Percentiles rank a stretch among this genome's conserved stretches.
These are phyloP conservation scores for Habrosyne pyritoides DNA, from an alignment of 2,888 invertebrate species.

Conservation along the genomic window DNA sequence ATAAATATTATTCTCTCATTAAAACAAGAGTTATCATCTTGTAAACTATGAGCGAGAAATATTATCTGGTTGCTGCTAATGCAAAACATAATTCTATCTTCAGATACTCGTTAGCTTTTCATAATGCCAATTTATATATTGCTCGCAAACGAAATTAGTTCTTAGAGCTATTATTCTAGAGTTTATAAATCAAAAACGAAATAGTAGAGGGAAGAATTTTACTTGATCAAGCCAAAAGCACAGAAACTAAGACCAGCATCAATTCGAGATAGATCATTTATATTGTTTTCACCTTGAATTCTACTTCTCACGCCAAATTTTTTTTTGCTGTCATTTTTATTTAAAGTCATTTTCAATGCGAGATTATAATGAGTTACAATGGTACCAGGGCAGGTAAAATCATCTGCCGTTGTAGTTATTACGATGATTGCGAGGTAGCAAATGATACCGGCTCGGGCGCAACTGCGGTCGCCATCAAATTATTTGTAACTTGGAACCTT, in stretches of 20 bases:
- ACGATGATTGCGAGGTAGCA: conserved; percentile 56
- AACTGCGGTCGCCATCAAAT: conserved; percentile 7
- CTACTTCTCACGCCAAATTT: too few relatives aligned
- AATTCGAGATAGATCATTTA: too few relatives aligned
- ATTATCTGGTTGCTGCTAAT: not conserved
- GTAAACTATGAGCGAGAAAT: not conserved
- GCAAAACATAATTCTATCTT: not conserved
- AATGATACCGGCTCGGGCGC: conserved; percentile 33
- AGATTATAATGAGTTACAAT: conserved; percentile 14
- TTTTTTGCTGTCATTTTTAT: not conserved
- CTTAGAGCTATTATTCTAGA: too few relatives aligned
- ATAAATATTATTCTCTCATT: not conserved
- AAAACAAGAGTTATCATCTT: not conserved
- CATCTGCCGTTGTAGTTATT: conserved; percentile 40
- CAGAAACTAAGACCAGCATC: too few relatives aligned
- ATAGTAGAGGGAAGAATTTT: too few relatives aligned
- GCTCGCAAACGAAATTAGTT: not conserved
- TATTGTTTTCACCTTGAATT: too few relatives aligned
- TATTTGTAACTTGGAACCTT: conserved; percentile 25
- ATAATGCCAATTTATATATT: not conserved
- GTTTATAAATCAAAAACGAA: too few relatives aligned
- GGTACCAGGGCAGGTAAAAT: conserved; percentile 18
- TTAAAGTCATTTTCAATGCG: not conserved
- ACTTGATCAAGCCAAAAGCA: too few relatives aligned
- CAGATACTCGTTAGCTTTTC: not conserved